phyloP scores from a whole-genome alignment of 2,113 vertebrate species.

The Etia nguti region DNA sequence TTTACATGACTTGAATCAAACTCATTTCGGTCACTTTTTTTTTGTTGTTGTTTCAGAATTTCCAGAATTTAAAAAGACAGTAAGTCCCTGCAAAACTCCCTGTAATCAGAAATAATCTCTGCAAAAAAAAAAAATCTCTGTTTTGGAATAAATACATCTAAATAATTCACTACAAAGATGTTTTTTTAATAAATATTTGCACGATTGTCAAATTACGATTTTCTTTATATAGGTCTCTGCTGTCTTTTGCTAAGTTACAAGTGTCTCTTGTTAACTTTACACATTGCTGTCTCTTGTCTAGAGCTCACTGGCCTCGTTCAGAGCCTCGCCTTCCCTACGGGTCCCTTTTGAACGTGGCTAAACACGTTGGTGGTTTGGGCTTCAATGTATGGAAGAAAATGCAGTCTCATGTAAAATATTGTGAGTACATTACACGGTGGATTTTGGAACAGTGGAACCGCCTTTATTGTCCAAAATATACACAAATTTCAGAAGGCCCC shows the following conservation, averaged over 20 bases:
- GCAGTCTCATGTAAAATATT: slow-evolving; percentile 49
- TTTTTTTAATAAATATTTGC: neutral
- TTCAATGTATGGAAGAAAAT: slow-evolving; percentile 73
- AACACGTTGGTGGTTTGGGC: slow-evolving; percentile 65
- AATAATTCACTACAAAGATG: neutral
- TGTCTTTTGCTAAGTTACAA: neutral
- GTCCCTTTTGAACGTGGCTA: slow-evolving; percentile 60
- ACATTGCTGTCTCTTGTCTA: slow-evolving; percentile 1
- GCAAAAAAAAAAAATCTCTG: neutral
- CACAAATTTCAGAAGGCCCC: neutral
- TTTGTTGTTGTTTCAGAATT: slow-evolving; percentile 62
- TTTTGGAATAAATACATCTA: neutral
- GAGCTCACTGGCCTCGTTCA: slow-evolving; percentile 56
- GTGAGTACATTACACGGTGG: slow-evolving; percentile 46
- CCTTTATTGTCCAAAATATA: neutral
- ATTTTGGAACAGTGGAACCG: neutral
- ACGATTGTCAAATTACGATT: rapidly evolving
- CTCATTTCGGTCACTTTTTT: neutral
- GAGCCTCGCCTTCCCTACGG: slow-evolving; percentile 24
- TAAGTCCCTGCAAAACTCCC: slow-evolving; percentile 52
- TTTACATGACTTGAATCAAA: neutral
- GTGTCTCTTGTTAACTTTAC: neutral
- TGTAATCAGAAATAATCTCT: rapidly evolving
- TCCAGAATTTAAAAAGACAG: slow-evolving; percentile 63
- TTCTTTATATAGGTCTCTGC: neutral